Percentiles rank a stretch among this genome's conserved stretches.
Evolutionary conservation across 2,888 invertebrate species (phyloP).

Genomic region (Chrysodeixis includens): DNA sequence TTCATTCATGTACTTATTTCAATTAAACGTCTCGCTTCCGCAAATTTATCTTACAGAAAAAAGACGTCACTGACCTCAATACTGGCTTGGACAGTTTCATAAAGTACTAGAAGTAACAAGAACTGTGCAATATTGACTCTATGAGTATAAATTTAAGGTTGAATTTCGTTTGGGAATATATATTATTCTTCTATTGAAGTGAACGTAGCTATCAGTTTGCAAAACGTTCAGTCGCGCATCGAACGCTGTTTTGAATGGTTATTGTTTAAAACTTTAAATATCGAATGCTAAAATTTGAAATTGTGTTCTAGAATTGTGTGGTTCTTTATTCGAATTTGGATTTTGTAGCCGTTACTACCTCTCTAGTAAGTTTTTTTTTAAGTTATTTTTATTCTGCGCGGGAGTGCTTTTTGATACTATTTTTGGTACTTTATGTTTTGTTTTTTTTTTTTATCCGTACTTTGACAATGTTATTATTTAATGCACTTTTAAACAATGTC

Average conservation of each 20-base stretch:
- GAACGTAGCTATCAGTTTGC: slow-evolving; percentile 63
- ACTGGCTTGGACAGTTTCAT: slow-evolving; percentile 59
- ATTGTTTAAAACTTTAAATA: slow-evolving; percentile 46
- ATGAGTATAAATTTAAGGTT: slow-evolving; percentile 14
- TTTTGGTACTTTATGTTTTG: slow-evolving; percentile 11
- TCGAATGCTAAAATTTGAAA: slow-evolving; percentile 41
- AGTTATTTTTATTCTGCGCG: slow-evolving; percentile 53
- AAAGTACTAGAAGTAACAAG: slow-evolving; percentile 19
- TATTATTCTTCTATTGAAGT: slow-evolving; percentile 53
- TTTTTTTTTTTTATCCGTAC: background rate
- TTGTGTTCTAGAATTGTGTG: slow-evolving; percentile 49
- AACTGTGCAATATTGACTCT: slow-evolving; percentile 41
- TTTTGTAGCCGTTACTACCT: slow-evolving; percentile 45
- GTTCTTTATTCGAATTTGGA: slow-evolving; percentile 52
- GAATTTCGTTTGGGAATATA: slow-evolving; percentile 41
- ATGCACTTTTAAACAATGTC: background rate
- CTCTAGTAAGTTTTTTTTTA: slow-evolving; percentile 55
- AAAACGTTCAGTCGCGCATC: slow-evolving; percentile 70
- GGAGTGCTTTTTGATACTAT: slow-evolving; percentile 36
- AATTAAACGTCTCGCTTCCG: slow-evolving; percentile 69
- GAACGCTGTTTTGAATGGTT: slow-evolving; percentile 55
- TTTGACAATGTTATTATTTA: slow-evolving; percentile 7
- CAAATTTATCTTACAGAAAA: slow-evolving; percentile 80
- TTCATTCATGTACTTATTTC: slow-evolving; percentile 53
- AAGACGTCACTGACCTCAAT: slow-evolving; percentile 88